phyloP scores from a whole-genome alignment of 35 echinoderm and acorn worm species.

The Apostichopus parvimensis region DNA sequence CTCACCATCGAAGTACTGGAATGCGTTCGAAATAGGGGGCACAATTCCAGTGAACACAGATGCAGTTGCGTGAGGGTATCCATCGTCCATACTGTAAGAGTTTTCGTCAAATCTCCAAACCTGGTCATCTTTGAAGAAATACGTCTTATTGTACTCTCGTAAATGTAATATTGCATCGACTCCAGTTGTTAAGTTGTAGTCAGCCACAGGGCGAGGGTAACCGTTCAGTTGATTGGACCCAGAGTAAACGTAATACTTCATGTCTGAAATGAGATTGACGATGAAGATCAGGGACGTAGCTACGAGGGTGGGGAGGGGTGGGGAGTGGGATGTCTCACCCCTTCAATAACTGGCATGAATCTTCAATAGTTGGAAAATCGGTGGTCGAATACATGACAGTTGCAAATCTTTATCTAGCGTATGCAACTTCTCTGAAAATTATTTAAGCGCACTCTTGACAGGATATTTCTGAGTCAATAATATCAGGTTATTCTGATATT shows the following conservation, averaged over 20 bases:
- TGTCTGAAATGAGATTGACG: neutral
- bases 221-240: conserved; percentile 39
- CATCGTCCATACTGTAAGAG: conserved; percentile 50
- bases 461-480: too few species aligned
- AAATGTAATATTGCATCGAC: conserved; percentile 64
- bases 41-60: conserved; percentile 69
- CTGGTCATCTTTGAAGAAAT: conserved; percentile 81
- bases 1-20: conserved; percentile 80
- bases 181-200: conserved; percentile 53
- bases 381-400: too few species aligned
- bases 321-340: too few species aligned
- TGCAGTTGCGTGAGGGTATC: conserved; percentile 59
- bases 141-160: conserved; percentile 82
- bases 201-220: conserved; percentile 65
- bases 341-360: too few species aligned
- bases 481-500: too few species aligned
- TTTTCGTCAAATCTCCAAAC: conserved; percentile 85
- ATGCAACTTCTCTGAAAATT: too few species aligned
- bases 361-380: too few species aligned
- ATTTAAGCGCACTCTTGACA: too few species aligned
- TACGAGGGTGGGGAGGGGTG: too few species aligned
- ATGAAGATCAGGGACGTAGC: too few species aligned
- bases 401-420: too few species aligned
- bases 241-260: conserved; percentile 54
- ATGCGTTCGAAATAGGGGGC: conserved; percentile 62